Evolutionary conservation across 2,888 invertebrate species (phyloP).

Genomic region (Spialia ferax): DNA sequence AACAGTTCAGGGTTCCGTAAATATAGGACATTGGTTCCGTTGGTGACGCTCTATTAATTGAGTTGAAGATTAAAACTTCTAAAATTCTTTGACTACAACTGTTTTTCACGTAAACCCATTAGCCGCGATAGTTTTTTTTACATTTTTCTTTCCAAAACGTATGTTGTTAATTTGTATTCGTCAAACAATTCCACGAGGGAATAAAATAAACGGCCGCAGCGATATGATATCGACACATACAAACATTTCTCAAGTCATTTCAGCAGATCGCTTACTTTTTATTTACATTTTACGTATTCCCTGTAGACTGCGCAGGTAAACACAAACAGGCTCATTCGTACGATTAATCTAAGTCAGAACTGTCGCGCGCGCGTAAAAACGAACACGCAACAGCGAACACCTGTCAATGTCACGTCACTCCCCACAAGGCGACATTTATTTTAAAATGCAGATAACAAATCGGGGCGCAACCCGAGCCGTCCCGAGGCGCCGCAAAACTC

Average conservation of each 20-base stretch:
- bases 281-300: slow-evolving; percentile 11
- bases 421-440: slow-evolving; percentile 74
- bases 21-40: too few species aligned
- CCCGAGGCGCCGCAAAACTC: slow-evolving; percentile 67
- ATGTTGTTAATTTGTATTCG: too few species aligned
- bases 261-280: slow-evolving; percentile 8
- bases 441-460: slow-evolving; percentile 81
- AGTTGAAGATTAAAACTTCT: too few species aligned
- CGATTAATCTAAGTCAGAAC: slow-evolving; percentile 37
- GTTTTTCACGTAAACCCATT: too few species aligned
- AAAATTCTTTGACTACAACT: too few species aligned
- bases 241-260: background rate
- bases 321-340: slow-evolving; percentile 11
- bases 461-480: slow-evolving; percentile 73
- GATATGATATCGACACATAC: background rate
- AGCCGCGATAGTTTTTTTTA: too few species aligned
- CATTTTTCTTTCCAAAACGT: too few species aligned
- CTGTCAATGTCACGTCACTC: slow-evolving; percentile 80
- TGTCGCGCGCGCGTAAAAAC: slow-evolving; percentile 34
- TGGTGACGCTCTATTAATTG: too few species aligned
- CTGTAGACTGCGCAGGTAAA: slow-evolving; percentile 6
- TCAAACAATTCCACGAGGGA: background rate
- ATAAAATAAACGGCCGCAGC: background rate
- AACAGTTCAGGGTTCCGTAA: too few species aligned
- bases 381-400: slow-evolving; percentile 63